Conservation (phyloP, 2,113 vertebrate species). For the Paracyprichromis sp. region DNA sequence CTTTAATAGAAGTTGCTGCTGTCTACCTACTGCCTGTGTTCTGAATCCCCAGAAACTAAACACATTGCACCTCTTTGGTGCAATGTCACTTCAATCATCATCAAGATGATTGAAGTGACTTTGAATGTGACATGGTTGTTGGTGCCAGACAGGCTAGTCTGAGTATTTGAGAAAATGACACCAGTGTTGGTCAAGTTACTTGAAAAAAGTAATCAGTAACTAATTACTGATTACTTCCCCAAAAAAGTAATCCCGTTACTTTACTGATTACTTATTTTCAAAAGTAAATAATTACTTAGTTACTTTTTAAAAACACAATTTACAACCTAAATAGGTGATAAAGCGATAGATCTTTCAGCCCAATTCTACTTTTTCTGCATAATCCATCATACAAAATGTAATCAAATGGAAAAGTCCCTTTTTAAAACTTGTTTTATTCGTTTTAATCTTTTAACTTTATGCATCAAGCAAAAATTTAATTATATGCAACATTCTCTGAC, state of each 20-base stretch:
- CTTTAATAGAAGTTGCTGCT: not conserved
- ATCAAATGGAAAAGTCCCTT: too few species aligned
- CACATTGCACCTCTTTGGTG: fast-evolving
- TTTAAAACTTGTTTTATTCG: too few species aligned
- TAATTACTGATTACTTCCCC: not conserved
- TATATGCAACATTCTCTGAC: too few species aligned
- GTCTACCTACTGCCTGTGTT: not conserved
- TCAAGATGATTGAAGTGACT: not conserved
- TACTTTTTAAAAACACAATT: too few species aligned
- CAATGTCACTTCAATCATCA: not conserved
- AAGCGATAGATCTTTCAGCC: too few species aligned
- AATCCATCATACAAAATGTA: too few species aligned
- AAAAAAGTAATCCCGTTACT: not conserved
- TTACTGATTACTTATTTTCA: not conserved
- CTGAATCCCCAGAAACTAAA: not conserved
- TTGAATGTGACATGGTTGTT: not conserved
- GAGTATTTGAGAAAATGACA: not conserved
- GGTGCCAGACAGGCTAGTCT: not conserved
- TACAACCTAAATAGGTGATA: too few species aligned
- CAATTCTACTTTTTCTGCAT: too few species aligned
- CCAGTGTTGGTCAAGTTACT: not conserved
- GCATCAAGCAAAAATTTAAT: too few species aligned
- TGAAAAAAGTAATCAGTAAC: too few species aligned
- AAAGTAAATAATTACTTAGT: not conserved
- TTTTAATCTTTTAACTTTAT: too few species aligned